Conservation (phyloP, 2,113 vertebrate genomes). For the Apodemus speciosus region DNA sequence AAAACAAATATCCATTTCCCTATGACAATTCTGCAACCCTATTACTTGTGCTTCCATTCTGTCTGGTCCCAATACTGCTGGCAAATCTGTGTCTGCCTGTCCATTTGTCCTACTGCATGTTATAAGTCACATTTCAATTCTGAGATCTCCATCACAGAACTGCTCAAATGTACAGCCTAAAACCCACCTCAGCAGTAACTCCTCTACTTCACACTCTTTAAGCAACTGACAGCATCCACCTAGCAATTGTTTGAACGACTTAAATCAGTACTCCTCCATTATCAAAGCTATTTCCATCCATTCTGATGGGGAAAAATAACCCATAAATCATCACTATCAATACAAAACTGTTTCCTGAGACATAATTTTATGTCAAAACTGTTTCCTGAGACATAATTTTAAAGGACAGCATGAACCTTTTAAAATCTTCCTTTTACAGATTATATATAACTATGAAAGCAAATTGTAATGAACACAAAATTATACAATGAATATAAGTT, state of each 20-base stretch:
- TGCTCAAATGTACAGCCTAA: neutral
- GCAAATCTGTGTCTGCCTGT: neutral
- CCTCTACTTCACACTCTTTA: neutral
- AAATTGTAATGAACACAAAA: neutral
- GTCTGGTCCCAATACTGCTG: neutral
- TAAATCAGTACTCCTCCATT: neutral
- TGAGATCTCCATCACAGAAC: neutral
- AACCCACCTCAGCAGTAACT: neutral
- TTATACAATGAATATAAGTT: neutral
- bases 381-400: neutral
- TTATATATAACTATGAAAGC: neutral
- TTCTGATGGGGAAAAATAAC: neutral
- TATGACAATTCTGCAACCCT: neutral
- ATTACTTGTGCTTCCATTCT: neutral
- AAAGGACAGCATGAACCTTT: neutral
- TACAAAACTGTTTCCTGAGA: neutral
- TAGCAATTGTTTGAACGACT: neutral
- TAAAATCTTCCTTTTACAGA: neutral
- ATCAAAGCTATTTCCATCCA: neutral
- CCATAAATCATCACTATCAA: neutral
- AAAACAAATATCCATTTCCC: neutral
- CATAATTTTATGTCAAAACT: neutral
- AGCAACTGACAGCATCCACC: neutral
- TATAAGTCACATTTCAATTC: slow-evolving; percentile 34
- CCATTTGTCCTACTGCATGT: neutral